Evolutionary conservation across 2,113 vertebrate genomes (phyloP), one percentile per base, ranked within the genome.

Genomic region (Xyliphius kryptos): DNA sequence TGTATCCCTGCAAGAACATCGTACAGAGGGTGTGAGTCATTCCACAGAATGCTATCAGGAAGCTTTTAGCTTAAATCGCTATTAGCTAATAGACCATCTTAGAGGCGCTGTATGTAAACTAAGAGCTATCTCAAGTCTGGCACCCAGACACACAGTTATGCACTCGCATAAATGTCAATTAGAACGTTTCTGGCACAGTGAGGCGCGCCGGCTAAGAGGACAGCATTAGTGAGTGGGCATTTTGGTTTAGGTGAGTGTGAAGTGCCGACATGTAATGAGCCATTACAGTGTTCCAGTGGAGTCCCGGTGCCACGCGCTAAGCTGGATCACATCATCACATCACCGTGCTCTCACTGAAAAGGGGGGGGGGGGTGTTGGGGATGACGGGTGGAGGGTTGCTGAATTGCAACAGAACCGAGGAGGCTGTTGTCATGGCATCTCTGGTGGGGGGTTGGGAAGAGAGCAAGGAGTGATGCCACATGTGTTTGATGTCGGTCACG

Each of bases 181-280:
- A 58, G 37, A 55, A 44, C 63, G 53, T 15, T 43, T 56, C 41
- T 41, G 21, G 15, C 52, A 17, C 62, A 53, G 44, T 9, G 56
- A 72, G 61, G 37, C 15, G 5, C 22, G 46, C 13, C 22, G 19
- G 58, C 59, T 72, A 56, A 61, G 54, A 68, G 51, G 57, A 16
- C 56, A 50, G 49, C 66, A 68, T 72, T 72, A 65, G 66, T 61
- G 61, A 56, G 65, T 67, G 57, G 49, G 59, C 66, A 63, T 51
- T 71, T 60, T 61, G 56, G 47, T 17, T 40, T 14, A 5, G n/a
- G 9, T 64, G 43, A 47, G 15, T 21, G 22, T 75, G 80, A 82
- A 78, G 67, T 74, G 79, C 80, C 79, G 79, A 51, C 51, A 62
- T 32, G 67, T 72, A 72, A 76, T 66, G 72, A 65, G 71, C 68